Percentiles rank a stretch among this genome's conserved stretches.
These are phyloP conservation scores for Calypte anna DNA, from an alignment of 2,113 vertebrate species.

Conservation along the genomic window DNA sequence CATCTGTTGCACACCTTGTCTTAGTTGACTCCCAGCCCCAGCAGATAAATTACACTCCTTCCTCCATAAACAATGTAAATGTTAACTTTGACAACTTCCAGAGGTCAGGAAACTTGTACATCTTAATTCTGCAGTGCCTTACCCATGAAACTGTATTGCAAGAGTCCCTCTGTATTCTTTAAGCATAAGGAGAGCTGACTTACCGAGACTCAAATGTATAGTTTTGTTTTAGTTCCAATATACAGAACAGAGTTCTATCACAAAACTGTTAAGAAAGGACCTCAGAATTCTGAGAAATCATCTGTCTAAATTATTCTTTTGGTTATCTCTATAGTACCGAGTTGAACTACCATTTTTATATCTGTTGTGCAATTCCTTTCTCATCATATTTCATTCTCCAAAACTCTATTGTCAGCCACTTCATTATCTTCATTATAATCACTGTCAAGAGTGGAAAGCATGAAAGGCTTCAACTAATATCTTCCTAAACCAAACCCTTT, in stretches of 20 bases:
- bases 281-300: neutral
- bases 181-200: neutral
- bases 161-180: neutral
- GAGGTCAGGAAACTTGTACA: neutral
- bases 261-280: neutral
- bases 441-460: constrained; percentile 33
- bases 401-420: constrained; percentile 25
- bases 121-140: neutral
- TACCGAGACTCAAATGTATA: neutral
- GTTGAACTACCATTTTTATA: neutral
- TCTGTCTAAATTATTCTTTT: neutral
- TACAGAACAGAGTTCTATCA: neutral
- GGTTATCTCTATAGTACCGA: neutral
- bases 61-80: neutral
- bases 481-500: constrained; percentile 1
- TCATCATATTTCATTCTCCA: neutral
- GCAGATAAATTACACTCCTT: neutral
- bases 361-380: neutral
- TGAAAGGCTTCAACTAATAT: constrained; percentile 23
- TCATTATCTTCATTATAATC: constrained; percentile 52
- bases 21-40: neutral
- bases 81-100: constrained; percentile 14
- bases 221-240: neutral
- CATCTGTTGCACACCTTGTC: neutral
- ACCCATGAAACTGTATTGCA: neutral